These are phyloP conservation scores for Orthonyx spaldingii DNA, from an alignment of 2,113 vertebrate species.

Conservation along the genomic window DNA sequence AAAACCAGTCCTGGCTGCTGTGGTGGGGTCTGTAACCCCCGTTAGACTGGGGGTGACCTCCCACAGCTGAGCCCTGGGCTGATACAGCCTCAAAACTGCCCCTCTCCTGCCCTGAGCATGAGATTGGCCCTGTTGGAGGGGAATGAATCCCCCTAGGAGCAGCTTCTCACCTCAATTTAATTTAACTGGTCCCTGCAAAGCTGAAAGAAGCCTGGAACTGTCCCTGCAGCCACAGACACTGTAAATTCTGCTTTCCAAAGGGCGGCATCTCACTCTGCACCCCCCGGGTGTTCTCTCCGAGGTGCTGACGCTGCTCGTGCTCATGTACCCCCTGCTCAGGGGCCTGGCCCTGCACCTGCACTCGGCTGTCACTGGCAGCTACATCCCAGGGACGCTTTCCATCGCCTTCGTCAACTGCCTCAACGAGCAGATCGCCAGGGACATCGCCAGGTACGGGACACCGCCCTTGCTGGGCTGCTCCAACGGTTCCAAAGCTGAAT, in stretches of 20 bases:
- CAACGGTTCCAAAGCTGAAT: not conserved
- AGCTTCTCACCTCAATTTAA: not conserved
- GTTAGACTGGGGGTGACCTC: not conserved
- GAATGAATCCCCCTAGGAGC: not conserved
- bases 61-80: not conserved
- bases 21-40: not conserved
- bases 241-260: not conserved
- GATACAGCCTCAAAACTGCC: not conserved
- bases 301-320: conserved; percentile 64
- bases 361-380: conserved; percentile 73
- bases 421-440: conserved; percentile 81
- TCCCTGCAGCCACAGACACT: rapidly evolving
- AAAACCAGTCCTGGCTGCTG: not conserved
- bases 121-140: rapidly evolving
- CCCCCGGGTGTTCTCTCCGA: not conserved
- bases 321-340: conserved; percentile 71
- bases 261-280: rapidly evolving
- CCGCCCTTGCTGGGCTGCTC: not conserved
- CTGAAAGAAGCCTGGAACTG: not conserved
- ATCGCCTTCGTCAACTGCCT: conserved; percentile 83
- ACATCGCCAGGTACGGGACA: conserved; percentile 79
- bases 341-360: conserved; percentile 71
- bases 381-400: conserved; percentile 77
- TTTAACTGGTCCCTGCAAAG: rapidly evolving
- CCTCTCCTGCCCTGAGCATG: not conserved